Evolutionary conservation across 1,140 invertebrate genomes (phyloP).

Genomic region (Araneus ventricosus): DNA sequence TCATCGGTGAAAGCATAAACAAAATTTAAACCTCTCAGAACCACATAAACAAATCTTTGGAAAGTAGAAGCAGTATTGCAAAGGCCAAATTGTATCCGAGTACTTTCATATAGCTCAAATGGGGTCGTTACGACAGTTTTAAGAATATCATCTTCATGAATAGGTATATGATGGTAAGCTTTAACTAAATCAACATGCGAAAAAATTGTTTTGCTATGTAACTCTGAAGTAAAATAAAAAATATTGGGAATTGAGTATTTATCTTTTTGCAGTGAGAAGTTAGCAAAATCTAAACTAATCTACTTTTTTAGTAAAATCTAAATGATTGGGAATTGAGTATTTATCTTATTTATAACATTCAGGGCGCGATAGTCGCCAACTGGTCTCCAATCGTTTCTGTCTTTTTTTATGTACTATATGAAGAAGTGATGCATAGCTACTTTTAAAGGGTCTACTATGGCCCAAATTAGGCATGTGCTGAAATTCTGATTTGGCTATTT

Average conservation of each 20-base stretch:
- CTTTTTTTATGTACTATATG: no score
- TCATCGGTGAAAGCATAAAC: slow-evolving; percentile 16
- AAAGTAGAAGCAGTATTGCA: slow-evolving; percentile 65
- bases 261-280: slow-evolving; percentile 76
- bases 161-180: slow-evolving; percentile 76
- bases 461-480: no score
- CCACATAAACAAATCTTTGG: slow-evolving; percentile 57
- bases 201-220: slow-evolving; percentile 69
- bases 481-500: no score
- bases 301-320: no score
- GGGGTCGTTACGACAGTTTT: slow-evolving; percentile 77
- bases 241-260: slow-evolving; percentile 77
- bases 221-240: slow-evolving; percentile 67
- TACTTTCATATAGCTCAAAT: slow-evolving; percentile 76
- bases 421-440: no score
- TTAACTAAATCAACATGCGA: slow-evolving; percentile 72
- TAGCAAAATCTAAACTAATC: no score
- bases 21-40: slow-evolving; percentile 5
- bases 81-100: slow-evolving; percentile 77
- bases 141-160: slow-evolving; percentile 54
- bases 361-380: no score
- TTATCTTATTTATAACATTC: no score
- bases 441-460: no score
- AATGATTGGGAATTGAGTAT: no score
- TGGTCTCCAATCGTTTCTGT: no score